Base-by-base conservation (phyloP, 1,140 invertebrate genomes). In the Archegozetes longisetosus region DNA sequence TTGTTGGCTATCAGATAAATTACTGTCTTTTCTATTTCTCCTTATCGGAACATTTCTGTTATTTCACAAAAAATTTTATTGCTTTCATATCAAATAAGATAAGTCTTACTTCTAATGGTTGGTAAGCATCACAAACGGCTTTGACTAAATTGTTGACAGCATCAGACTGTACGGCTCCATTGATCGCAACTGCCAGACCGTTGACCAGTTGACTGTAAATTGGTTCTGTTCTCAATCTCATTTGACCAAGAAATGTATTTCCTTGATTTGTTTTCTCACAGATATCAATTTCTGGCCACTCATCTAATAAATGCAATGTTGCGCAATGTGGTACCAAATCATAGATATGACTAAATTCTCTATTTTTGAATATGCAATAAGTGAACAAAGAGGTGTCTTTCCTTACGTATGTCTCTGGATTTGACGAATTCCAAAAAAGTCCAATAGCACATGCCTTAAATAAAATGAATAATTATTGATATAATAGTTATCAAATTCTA, bases 311-410 rank as follows among this genome's bases (percentile, higher is more conserved):
- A 49, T 48, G 1, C 3, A n/a, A 17, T 20, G 12, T 2, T 12
- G 28, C 14, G 50, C 57, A 58, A 27, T 26, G 26, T 50, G 48
- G 22, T 1, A 17, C 46, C 48, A 58, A 46, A 24, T 51, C 13
- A 50, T 49, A 40, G 2, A 49, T 29, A 17, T 49, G 1, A 23
- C 2, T 1, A n/a, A 47, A 12, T 3, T 58, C n/a, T 50, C 57
- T 28, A 40, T 58, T 58, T 24, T 58, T 58, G 23, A 58, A 58
- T 14, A 51, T 49, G 50, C 57, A 58, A 4, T 49, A 25, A 6
- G 50, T 47, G 49, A 58, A 51, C 22, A n/a, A n/a, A n/a, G n/a
- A n/a, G n/a, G n/a, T n/a, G n/a, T n/a, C n/a, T n/a, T n/a, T n/a
- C n/a, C n/a, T n/a, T n/a, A n/a, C n/a, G n/a, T n/a, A n/a, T n/a